Evolutionary conservation across 2,113 vertebrate genomes (phyloP), one percentile per base, ranked within the genome.

Genomic region (Solea solea): DNA sequence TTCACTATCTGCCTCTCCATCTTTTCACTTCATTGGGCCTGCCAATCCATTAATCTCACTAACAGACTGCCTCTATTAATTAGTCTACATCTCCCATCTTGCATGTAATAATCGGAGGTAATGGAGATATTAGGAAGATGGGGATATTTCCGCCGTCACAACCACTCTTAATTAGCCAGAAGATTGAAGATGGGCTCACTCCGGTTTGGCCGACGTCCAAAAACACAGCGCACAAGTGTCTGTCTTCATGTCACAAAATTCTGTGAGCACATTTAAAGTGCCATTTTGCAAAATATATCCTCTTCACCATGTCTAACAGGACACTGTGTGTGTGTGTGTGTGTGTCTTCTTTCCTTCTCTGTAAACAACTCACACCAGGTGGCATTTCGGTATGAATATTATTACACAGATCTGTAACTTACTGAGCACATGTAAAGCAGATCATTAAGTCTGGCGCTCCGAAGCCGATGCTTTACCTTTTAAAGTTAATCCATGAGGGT

Each of bases 51-150:
- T 90, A 90, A 88, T 92, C 86, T 84, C 67, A 51, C 72, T 74
- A 79, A 86, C 87, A 88, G 83, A 88, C 87, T 85, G 80, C 70
- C 54, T 80, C 85, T 86, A 86, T 90, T 92, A 90, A 90, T 92
- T 90, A 90, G 78, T 56, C 80, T 46, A 62, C 75, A 68, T 83
- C 72, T 88, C 71, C 85, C 79, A 84, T 90, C 77, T 75, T 86
- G 74, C 85, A 75, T 89, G 74, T 86, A 84, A 90, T 90, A 84
- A 82, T 89, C 79, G 76, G 72, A 79, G 72, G 70, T 88, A 88
- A 89, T 88, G 56, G 76, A 84, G 85, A 89, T 90, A 90, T 90
- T 83, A 82, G 62, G 53, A 51, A 58, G 88, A 90, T 87, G 86
- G 57, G 83, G 68, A 81, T 73, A 78, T 79, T 85, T 80, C 78